phyloP scores from a whole-genome alignment of 2,113 vertebrate species.

The Falco punctatus region DNA sequence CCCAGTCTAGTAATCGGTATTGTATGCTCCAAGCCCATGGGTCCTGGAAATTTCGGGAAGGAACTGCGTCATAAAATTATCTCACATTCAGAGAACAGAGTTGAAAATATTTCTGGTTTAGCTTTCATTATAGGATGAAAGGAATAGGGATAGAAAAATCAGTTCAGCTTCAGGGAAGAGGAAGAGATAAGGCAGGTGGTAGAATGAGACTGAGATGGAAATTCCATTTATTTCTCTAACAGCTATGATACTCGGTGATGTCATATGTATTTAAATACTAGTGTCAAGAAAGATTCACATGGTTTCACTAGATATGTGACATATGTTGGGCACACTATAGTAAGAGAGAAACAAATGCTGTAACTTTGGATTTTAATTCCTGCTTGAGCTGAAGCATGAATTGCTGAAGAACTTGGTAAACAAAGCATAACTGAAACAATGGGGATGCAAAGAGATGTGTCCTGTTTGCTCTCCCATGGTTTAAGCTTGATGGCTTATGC shows the following conservation, averaged over 20 bases:
- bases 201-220: not conserved
- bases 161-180: not conserved
- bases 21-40: not conserved
- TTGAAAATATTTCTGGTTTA: not conserved
- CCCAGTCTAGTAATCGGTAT: not conserved
- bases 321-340: not conserved
- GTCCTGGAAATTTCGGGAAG: not conserved
- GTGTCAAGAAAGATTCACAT: not conserved
- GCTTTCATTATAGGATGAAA: not conserved
- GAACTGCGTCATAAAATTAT: not conserved
- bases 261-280: not conserved
- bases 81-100: not conserved
- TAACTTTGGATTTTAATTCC: not conserved
- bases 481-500: not conserved
- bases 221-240: not conserved
- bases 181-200: not conserved
- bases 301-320: not conserved
- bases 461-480: not conserved
- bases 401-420: not conserved
- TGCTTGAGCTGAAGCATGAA: not conserved
- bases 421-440: not conserved
- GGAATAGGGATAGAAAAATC: not conserved
- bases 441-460: not conserved
- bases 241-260: not conserved
- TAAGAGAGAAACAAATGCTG: not conserved